Evolutionary conservation across 2,113 vertebrate species (phyloP).

Genomic region (Hiodon alosoides): DNA sequence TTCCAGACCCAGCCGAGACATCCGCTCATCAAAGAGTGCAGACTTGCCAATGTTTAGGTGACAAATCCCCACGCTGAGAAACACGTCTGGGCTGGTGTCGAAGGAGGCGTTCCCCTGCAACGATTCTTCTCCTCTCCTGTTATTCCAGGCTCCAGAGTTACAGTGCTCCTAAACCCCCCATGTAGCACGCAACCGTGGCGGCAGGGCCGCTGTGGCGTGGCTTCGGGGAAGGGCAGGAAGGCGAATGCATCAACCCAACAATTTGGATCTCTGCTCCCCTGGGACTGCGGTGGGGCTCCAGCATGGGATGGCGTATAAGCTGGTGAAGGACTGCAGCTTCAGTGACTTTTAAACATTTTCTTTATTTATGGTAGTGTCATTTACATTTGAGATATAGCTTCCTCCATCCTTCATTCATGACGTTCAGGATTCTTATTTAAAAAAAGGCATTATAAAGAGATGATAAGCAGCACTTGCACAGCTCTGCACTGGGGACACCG

Average conservation of each 20-base stretch:
- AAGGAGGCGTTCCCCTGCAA: not conserved
- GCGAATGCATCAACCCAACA: not conserved
- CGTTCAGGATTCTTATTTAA: too few species aligned
- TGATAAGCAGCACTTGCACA: too few species aligned
- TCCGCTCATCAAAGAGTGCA: too few species aligned
- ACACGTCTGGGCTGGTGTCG: not conserved
- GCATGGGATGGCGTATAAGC: not conserved
- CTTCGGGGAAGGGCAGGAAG: not conserved
- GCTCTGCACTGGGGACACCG: too few species aligned
- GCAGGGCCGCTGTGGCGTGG: not conserved
- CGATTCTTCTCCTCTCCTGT: conserved; percentile 6
- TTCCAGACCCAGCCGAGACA: too few species aligned
- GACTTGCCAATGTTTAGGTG: too few species aligned
- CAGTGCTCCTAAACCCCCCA: conserved; percentile 37
- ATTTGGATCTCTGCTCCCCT: not conserved
- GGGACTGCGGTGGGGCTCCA: not conserved
- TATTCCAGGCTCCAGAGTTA: conserved; percentile 48
- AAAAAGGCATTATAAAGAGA: too few species aligned
- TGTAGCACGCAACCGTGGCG: conserved; percentile 30
- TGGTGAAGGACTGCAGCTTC: not conserved
- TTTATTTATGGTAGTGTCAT: too few species aligned
- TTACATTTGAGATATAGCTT: too few species aligned
- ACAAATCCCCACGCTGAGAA: not conserved
- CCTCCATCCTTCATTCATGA: too few species aligned
- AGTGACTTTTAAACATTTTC: not conserved